phyloP scores from a whole-genome alignment of 2,888 invertebrate species.

The Melinopterus prodromus region DNA sequence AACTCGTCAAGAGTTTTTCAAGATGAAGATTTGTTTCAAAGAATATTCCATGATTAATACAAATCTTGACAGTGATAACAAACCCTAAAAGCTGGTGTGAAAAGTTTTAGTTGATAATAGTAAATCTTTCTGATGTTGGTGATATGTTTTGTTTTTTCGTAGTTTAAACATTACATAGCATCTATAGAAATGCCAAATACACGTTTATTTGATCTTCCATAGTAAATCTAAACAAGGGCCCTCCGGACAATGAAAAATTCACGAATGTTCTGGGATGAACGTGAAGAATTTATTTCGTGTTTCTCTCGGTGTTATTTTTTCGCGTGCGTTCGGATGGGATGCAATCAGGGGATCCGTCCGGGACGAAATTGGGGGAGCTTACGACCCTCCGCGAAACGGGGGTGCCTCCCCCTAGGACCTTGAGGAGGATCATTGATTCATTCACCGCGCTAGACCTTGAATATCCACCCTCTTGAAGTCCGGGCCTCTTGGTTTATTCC shows the following conservation, averaged over 20 bases:
- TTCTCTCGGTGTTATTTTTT: not conserved
- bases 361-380: constrained; percentile 11
- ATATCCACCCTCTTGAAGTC: constrained; percentile 41
- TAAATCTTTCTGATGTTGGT: too few species aligned
- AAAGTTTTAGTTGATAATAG: too few species aligned
- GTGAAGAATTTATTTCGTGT: not conserved
- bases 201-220: not conserved
- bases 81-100: too few species aligned
- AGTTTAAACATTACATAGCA: too few species aligned
- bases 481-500: constrained; percentile 7
- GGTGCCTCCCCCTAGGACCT: not conserved
- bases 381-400: constrained; percentile 6
- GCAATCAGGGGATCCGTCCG: not conserved
- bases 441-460: constrained; percentile 45
- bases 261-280: not conserved
- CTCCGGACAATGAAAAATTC: not conserved
- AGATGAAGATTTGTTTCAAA: not conserved
- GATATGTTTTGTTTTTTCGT: too few species aligned
- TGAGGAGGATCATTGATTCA: constrained; percentile 44
- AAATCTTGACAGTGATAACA: not conserved
- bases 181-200: too few species aligned
- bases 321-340: not conserved
- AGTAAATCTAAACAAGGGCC: not conserved
- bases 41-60: not conserved
- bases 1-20: not conserved